These are phyloP conservation scores for Malurus alboscapulatus DNA, from an alignment of 2,113 vertebrate species.

Conservation along the genomic window DNA sequence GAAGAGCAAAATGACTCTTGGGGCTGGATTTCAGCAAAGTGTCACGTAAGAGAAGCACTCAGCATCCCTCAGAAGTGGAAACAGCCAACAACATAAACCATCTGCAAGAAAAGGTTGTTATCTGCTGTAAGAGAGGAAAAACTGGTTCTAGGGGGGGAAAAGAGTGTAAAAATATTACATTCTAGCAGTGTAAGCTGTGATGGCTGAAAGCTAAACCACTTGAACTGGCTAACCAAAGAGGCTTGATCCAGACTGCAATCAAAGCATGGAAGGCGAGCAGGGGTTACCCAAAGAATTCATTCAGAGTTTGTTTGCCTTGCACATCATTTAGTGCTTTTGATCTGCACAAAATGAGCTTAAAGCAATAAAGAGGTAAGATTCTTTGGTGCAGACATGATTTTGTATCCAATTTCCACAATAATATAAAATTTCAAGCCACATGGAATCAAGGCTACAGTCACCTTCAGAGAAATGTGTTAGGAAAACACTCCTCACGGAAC, in stretches of 20 bases:
- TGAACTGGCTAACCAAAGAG: not conserved
- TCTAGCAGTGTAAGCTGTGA: not conserved
- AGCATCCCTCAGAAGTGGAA: not conserved
- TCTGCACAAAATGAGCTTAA: not conserved
- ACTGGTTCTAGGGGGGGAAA: not conserved
- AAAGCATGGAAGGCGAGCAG: not conserved
- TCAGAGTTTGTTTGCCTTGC: not conserved
- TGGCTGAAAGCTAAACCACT: not conserved
- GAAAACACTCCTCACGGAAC: rapidly evolving
- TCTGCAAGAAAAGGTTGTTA: not conserved
- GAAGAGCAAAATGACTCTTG: not conserved
- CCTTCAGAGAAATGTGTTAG: not conserved
- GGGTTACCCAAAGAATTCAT: not conserved
- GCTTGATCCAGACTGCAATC: not conserved
- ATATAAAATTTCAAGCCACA: not conserved
- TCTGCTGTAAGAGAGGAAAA: not conserved
- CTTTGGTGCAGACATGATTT: not conserved
- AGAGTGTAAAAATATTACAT: not conserved
- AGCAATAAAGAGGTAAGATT: not conserved
- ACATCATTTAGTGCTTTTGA: not conserved
- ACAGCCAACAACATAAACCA: not conserved
- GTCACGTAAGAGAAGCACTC: not conserved
- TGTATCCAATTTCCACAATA: not conserved
- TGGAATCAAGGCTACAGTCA: not conserved
- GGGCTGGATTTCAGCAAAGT: not conserved